phyloP scores from a whole-genome alignment of 2,113 vertebrate species.

The Dromiciops gliroides region DNA sequence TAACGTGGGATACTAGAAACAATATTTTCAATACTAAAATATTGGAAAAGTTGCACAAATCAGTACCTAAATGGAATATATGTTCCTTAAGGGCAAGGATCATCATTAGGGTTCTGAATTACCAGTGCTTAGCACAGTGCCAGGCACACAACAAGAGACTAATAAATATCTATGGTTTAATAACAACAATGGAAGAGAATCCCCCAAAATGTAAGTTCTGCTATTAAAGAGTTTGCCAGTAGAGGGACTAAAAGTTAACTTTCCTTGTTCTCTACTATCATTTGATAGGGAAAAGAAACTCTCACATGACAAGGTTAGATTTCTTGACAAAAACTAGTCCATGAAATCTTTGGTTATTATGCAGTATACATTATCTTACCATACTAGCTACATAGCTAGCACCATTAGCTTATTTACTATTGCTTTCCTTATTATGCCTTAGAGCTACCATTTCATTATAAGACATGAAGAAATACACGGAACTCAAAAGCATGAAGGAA shows the following conservation, averaged over 20 bases:
- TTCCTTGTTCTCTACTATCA: background rate
- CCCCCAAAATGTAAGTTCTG: conserved; percentile 33
- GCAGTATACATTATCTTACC: background rate
- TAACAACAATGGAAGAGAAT: rapidly evolving
- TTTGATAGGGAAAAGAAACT: conserved; percentile 30
- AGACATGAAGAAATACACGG: conserved; percentile 4
- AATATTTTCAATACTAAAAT: background rate
- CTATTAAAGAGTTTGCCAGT: conserved; percentile 73
- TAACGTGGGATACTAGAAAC: background rate
- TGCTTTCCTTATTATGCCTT: background rate
- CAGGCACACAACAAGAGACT: background rate
- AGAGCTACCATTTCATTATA: conserved; percentile 24
- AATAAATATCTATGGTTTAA: background rate
- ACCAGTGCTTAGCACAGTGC: conserved; percentile 2
- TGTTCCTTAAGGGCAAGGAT: background rate
- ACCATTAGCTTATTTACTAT: background rate
- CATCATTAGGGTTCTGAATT: conserved; percentile 30
- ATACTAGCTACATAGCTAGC: conserved; percentile 9
- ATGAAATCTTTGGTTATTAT: background rate
- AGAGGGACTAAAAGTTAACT: conserved; percentile 81
- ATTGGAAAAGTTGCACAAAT: background rate
- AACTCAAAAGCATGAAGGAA: conserved; percentile 2
- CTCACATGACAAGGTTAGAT: background rate
- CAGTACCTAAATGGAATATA: background rate
- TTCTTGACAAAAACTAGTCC: conserved; percentile 24